Percentiles rank a stretch among this genome's conserved stretches.
phyloP scores from a whole-genome alignment of 2,113 vertebrate species.

The Hippolais icterina region DNA sequence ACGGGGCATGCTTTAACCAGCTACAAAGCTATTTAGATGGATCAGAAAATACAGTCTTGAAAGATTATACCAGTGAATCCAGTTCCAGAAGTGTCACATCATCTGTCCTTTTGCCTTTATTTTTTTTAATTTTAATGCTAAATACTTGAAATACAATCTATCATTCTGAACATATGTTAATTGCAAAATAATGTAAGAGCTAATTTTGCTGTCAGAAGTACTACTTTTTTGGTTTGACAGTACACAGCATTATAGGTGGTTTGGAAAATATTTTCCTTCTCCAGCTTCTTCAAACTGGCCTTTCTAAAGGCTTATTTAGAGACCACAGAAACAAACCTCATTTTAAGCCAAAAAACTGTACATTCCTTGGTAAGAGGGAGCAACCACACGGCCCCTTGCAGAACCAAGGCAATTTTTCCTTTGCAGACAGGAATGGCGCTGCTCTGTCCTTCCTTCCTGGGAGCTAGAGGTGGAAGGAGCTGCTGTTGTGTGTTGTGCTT shows the following conservation, averaged over 20 bases:
- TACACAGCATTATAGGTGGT: not conserved
- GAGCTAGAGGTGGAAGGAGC: not conserved
- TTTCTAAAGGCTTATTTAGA: not conserved
- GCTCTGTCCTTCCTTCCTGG: not conserved
- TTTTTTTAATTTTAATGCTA: slow-evolving; percentile 33
- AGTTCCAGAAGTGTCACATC: slow-evolving; percentile 14
- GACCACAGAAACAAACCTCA: not conserved
- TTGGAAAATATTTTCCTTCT: not conserved
- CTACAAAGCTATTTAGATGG: slow-evolving; percentile 32
- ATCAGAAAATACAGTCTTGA: slow-evolving; percentile 19
- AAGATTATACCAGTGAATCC: slow-evolving; percentile 14
- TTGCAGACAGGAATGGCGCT: not conserved
- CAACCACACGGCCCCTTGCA: not conserved
- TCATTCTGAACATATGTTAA: slow-evolving; percentile 26
- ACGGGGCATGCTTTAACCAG: not conserved
- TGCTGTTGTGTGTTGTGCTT: not conserved
- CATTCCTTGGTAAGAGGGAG: not conserved
- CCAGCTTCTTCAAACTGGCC: not conserved
- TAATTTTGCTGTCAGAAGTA: slow-evolving; percentile 11
- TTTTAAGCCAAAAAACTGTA: not conserved
- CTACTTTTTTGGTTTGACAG: not conserved
- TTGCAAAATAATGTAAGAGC: slow-evolving; percentile 3
- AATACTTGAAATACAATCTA: slow-evolving; percentile 32
- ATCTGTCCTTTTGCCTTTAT: not conserved
- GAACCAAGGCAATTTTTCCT: not conserved